phyloP scores from a whole-genome alignment of 2,797 vertebrate species.

The Rallus crepitans region DNA sequence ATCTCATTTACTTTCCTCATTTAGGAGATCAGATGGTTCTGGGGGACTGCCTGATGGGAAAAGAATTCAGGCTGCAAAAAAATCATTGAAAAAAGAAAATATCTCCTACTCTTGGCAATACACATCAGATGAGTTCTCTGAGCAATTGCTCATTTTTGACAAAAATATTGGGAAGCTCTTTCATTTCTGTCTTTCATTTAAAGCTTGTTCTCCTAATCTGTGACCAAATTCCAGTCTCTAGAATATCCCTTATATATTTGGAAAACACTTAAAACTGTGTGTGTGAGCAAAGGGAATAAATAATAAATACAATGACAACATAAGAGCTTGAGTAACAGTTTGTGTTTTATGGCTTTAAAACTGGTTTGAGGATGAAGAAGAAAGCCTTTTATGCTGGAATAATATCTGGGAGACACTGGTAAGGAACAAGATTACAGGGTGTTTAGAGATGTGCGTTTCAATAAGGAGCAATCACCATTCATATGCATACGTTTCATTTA shows the following conservation, averaged over 20 bases:
- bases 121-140: neutral
- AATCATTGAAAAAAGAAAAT: neutral
- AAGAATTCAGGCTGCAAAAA: slow-evolving; percentile 11
- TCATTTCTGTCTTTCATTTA: neutral
- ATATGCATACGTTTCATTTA: slow-evolving; percentile 75
- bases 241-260: slow-evolving; percentile 10
- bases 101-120: neutral
- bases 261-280: slow-evolving; percentile 22
- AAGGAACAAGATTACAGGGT: slow-evolving; percentile 73
- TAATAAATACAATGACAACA: slow-evolving; percentile 33
- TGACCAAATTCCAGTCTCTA: neutral
- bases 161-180: neutral
- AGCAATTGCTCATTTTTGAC: slow-evolving; percentile 20
- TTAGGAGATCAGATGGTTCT: slow-evolving; percentile 35
- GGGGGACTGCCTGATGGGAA: neutral
- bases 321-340: slow-evolving; percentile 7
- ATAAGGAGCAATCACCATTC: slow-evolving; percentile 74
- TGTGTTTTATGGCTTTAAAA: slow-evolving; percentile 49
- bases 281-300: slow-evolving; percentile 15
- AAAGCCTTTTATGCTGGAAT: slow-evolving; percentile 64
- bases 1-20: slow-evolving; percentile 29
- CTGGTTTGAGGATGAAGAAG: slow-evolving; percentile 21
- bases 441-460: slow-evolving; percentile 60
- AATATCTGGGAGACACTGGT: slow-evolving; percentile 67
- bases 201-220: neutral